A percentile compares a stretch with the other conserved stretches of the same genome.
phyloP scores from a whole-genome alignment of 2,888 invertebrate species.

The Eurytoma californica region DNA sequence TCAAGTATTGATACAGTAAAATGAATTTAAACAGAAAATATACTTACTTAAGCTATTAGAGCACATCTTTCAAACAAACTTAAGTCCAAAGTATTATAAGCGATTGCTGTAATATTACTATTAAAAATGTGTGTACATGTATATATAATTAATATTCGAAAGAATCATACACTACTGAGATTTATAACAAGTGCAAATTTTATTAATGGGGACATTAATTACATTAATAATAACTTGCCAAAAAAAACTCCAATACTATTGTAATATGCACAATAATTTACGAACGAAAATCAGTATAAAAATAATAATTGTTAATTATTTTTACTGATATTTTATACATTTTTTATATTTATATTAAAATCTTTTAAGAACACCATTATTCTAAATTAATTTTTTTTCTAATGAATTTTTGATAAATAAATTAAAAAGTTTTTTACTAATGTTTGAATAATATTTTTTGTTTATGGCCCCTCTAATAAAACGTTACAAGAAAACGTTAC shows the following conservation, averaged over 20 bases:
- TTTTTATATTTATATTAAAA: neutral
- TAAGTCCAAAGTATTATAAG: constrained; percentile 54
- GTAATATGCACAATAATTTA: constrained; percentile 22
- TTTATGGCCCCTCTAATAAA: neutral
- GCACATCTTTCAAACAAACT: constrained; percentile 52
- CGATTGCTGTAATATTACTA: constrained; percentile 50
- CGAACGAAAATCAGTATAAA: neutral
- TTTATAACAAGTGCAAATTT: constrained; percentile 39
- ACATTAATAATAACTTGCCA: constrained; percentile 45
- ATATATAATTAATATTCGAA: constrained; percentile 51
- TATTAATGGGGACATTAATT: constrained; percentile 26
- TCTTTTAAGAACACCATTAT: neutral
- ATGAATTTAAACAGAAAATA: constrained; percentile 17
- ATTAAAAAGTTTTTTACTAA: neutral
- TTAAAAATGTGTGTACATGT: constrained; percentile 52
- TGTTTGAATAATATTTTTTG: constrained; percentile 6
- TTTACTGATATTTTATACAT: neutral
- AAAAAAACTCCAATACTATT: constrained; percentile 24
- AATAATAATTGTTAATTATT: neutral
- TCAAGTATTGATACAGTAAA: constrained; percentile 29
- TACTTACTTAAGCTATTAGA: constrained; percentile 10
- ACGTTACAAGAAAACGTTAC: neutral
- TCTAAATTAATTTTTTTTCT: neutral
- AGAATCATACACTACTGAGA: constrained; percentile 33
- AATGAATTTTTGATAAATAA: neutral